Evolutionary conservation across 2,113 vertebrate genomes (phyloP).

Genomic region (Hydrochoerus hydrochaeris): DNA sequence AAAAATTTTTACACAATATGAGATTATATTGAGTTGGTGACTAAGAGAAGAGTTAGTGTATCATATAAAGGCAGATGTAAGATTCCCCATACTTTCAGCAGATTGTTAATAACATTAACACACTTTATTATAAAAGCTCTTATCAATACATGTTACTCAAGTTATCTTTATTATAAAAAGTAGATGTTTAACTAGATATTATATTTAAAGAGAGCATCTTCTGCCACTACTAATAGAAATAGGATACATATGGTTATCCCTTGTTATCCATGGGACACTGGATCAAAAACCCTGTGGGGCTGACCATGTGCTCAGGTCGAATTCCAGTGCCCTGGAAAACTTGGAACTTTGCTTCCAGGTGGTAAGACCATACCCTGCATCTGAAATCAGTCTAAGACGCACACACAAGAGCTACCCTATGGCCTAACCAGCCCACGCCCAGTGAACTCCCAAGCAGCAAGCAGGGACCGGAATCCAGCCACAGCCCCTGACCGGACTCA

Average conservation of each 20-base stretch:
- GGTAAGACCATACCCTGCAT: too few relatives aligned
- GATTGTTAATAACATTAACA: background rate
- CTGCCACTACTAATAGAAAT: background rate
- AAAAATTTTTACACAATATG: background rate
- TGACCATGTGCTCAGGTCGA: too few relatives aligned
- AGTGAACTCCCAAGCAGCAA: too few relatives aligned
- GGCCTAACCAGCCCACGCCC: too few relatives aligned
- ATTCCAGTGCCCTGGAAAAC: too few relatives aligned
- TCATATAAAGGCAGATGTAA: background rate
- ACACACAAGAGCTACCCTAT: too few relatives aligned
- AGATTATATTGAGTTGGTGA: background rate
- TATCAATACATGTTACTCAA: background rate
- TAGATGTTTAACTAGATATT: background rate
- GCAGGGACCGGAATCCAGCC: too few relatives aligned
- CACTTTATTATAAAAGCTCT: background rate
- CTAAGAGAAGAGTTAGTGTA: background rate
- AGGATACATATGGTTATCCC: background rate
- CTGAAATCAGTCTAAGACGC: too few relatives aligned
- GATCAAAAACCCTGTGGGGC: background rate
- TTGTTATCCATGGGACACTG: background rate
- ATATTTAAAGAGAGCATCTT: background rate
- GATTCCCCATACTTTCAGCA: background rate
- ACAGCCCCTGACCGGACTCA: too few relatives aligned
- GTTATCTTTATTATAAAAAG: background rate
- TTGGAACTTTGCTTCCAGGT: too few relatives aligned